Evolutionary conservation across 2,113 vertebrate genomes (phyloP), one percentile per base, ranked within the genome.

Genomic region (Malaclemys terrapin): DNA sequence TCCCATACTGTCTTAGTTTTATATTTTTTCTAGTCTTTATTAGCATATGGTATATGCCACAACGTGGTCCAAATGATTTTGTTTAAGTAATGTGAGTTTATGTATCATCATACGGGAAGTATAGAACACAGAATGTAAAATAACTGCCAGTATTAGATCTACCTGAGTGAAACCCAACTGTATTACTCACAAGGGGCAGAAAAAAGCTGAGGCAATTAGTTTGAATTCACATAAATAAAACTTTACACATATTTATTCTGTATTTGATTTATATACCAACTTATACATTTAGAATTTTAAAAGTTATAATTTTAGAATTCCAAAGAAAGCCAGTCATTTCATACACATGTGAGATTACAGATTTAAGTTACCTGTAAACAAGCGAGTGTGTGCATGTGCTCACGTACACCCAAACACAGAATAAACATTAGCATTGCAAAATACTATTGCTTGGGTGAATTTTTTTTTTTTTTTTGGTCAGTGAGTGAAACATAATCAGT

Each of bases 141-240:
- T 11, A 85, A 54, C 54, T 87, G 35, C 19, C 24, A 84, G 31
- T 38, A 52, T 0, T 87, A 85, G 52, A 72, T 75, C 62, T 49
- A 90, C 80, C 80, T 13, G 25, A 93, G 53, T 78, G 87, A 93
- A 52, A 52, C 35, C 85, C 59, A 87, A 53, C 24, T 82, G 85
- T 31, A 80, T 94, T 89, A 82, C 35, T 62, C 79, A 82, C 42
- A 89, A 85, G 50, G 78, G 75, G 49, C 85, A 89, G 53, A 84
- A 88, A 29, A 91, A 88, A 91, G 85, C 29, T 85, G 87, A 94
- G 78, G 76, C 72, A 45, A 25, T 42, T 25, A 76, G 72, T 76
- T 76, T 76, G 20, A 76, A 24, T 38, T 76, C 10, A 76, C 10
- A 5, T 24, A 76, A 38, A 45, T 25, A 76, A 45, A 76, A 76